These are phyloP conservation scores for Criorhina ranunculi DNA, from an alignment of 2,888 invertebrate species.

Conservation along the genomic window DNA sequence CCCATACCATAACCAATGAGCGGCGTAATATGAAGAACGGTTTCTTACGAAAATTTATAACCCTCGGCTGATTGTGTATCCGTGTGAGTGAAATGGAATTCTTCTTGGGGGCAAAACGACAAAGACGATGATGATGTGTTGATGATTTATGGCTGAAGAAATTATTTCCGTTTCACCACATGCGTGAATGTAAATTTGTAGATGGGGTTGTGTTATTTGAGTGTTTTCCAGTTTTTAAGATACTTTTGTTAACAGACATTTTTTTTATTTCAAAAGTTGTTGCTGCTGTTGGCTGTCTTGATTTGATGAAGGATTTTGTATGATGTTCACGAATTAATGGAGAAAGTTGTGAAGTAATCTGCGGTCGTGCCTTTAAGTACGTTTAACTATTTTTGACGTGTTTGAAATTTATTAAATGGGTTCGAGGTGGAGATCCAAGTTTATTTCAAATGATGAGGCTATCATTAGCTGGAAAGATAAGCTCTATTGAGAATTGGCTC, in stretches of 20 bases:
- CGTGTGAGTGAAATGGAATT: slow-evolving; percentile 22
- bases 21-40: slow-evolving; percentile 42
- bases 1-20: slow-evolving; percentile 20
- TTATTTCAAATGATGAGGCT: too few species aligned
- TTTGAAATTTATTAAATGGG: too few species aligned
- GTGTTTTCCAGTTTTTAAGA: slow-evolving; percentile 16
- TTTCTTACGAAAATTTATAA: slow-evolving; percentile 57
- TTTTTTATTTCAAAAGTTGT: not conserved
- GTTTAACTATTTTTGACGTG: too few species aligned
- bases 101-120: slow-evolving; percentile 1
- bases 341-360: too few species aligned
- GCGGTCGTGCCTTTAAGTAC: too few species aligned
- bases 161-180: slow-evolving; percentile 60
- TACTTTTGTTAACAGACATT: slow-evolving; percentile 1
- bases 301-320: slow-evolving; percentile 11
- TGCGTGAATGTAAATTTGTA: slow-evolving; percentile 24
- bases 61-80: slow-evolving; percentile 23
- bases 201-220: slow-evolving; percentile 35
- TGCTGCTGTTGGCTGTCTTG: slow-evolving; percentile 15
- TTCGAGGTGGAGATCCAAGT: too few species aligned
- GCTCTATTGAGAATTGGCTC: too few species aligned
- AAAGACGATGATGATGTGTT: slow-evolving; percentile 54
- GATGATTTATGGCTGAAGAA: slow-evolving; percentile 71
- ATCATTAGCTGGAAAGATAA: too few species aligned
- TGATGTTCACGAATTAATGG: not conserved